Conservation (phyloP, 2,113 vertebrate species). For the Muscicapa adusta region DNA sequence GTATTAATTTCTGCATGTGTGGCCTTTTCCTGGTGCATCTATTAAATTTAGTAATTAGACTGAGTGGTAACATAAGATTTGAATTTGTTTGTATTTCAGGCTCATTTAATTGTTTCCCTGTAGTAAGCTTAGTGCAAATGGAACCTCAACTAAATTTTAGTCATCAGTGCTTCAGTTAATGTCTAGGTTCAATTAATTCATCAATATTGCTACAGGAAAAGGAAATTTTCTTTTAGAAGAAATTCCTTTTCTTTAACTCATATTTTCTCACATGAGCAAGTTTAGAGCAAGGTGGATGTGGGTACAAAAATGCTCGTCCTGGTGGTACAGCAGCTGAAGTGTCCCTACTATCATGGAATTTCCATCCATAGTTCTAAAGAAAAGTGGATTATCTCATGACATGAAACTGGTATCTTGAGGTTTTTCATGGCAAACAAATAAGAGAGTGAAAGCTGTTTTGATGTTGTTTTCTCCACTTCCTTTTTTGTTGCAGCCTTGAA, state of each 20-base stretch:
- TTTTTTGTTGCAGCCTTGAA: neutral
- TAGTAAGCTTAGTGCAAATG: neutral
- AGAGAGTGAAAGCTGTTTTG: neutral
- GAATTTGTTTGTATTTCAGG: conserved; percentile 7
- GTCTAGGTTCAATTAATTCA: neutral
- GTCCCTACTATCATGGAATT: rapidly evolving
- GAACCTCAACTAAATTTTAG: neutral
- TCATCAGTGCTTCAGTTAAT: neutral
- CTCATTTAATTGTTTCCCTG: neutral
- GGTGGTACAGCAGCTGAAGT: neutral
- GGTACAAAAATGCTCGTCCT: neutral
- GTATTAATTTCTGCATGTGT: neutral
- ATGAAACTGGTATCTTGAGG: neutral
- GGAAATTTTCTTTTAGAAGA: neutral
- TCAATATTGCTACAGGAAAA: neutral
- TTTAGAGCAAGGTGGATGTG: neutral
- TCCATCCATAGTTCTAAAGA: neutral
- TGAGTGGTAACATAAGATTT: neutral
- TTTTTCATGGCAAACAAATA: neutral
- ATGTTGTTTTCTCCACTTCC: neutral
- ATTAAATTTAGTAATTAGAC: conserved; percentile 17
- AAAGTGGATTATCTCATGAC: neutral
- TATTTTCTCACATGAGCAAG: neutral
- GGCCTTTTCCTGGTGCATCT: neutral
- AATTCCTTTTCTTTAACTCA: neutral